Percentiles rank a stretch among this genome's conserved stretches.
These are phyloP conservation scores for Eupithecia vulgata DNA, from an alignment of 2,888 invertebrate species.

Conservation along the genomic window DNA sequence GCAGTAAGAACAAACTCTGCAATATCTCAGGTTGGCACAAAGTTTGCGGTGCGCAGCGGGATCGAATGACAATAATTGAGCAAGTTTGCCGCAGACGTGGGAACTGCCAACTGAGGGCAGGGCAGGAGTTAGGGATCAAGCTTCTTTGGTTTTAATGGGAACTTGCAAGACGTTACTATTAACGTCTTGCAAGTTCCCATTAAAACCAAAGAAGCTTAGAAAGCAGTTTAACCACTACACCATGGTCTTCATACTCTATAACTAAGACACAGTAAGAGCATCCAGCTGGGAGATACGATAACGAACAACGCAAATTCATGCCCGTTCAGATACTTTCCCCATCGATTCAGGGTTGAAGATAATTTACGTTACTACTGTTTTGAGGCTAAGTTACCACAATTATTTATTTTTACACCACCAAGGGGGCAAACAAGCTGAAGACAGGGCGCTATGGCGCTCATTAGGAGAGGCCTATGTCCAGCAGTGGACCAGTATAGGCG, in stretches of 20 bases:
- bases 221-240: neutral
- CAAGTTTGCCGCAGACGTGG: constrained; percentile 59
- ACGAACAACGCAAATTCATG: too few relatives aligned
- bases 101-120: constrained; percentile 42
- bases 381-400: too few relatives aligned
- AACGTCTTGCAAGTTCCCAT: neutral
- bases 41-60: constrained; percentile 46
- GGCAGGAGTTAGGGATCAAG: constrained; percentile 10
- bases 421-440: too few relatives aligned
- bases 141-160: neutral
- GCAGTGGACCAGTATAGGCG: too few relatives aligned
- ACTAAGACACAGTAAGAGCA: too few relatives aligned
- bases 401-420: too few relatives aligned
- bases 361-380: too few relatives aligned
- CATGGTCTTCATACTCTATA: neutral
- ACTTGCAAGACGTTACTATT: neutral
- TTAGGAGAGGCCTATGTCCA: too few relatives aligned
- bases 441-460: too few relatives aligned
- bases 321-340: too few relatives aligned
- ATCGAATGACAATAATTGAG: constrained; percentile 66
- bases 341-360: too few relatives aligned
- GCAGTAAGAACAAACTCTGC: constrained; percentile 31
- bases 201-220: neutral
- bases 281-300: too few relatives aligned
- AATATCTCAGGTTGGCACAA: constrained; percentile 40